A percentile compares a stretch with the other conserved stretches of the same genome.
phyloP scores from a whole-genome alignment of 2,113 vertebrate species.

The Microtus richardsoni region DNA sequence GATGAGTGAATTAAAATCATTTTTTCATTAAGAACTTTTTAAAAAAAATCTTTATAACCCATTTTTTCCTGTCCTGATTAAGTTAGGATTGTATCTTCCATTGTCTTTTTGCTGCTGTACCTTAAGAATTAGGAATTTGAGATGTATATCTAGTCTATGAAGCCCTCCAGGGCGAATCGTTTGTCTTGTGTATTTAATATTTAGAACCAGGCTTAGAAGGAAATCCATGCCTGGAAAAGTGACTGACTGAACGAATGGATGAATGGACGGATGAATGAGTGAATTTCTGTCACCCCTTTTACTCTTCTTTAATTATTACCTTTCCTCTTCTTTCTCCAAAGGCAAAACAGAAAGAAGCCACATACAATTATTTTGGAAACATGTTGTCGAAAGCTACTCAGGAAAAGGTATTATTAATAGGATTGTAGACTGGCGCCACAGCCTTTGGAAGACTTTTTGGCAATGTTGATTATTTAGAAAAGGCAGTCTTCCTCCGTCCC shows the following conservation, averaged over 20 bases:
- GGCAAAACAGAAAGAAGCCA: constrained; percentile 54
- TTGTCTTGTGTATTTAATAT: background rate
- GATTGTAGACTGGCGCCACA: background rate
- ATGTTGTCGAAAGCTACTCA: background rate
- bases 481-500: background rate
- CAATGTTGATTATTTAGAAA: background rate
- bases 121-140: constrained; percentile 47
- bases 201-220: background rate
- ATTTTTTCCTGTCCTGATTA: constrained; percentile 6
- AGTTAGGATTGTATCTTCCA: constrained; percentile 3
- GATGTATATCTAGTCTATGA: background rate
- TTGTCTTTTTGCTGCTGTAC: background rate
- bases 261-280: background rate
- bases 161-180: background rate
- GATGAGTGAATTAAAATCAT: background rate
- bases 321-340: constrained; percentile 11
- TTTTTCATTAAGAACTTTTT: background rate
- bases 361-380: constrained; percentile 42
- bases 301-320: background rate
- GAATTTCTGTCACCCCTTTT: background rate
- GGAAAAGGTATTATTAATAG: constrained; percentile 32
- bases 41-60: background rate
- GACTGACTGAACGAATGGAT: background rate
- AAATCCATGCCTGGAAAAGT: background rate
- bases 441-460: constrained; percentile 49